These are phyloP conservation scores for Rhaphigaster nebulosa DNA, from an alignment of 2,888 invertebrate species.

Conservation along the genomic window DNA sequence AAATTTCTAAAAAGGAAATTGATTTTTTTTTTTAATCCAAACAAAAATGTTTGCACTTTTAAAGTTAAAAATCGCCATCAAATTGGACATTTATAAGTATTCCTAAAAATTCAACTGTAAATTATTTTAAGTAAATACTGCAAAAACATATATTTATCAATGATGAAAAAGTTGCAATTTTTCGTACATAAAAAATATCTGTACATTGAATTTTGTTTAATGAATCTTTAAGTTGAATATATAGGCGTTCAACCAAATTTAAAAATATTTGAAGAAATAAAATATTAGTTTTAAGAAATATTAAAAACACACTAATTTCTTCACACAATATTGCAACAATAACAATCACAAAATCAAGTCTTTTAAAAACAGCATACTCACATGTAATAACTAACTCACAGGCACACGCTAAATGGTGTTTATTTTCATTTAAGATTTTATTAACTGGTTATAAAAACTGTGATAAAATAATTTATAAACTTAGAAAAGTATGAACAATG, in stretches of 20 bases:
- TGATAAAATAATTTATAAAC: not conserved
- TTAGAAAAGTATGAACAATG: not conserved
- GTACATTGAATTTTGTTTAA: not conserved
- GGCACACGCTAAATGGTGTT: slow-evolving; percentile 28
- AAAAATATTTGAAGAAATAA: not conserved
- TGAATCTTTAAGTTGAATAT: not conserved
- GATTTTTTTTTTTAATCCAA: not conserved
- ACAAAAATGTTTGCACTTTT: not conserved
- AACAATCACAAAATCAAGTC: slow-evolving; percentile 34
- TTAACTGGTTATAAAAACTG: not conserved
- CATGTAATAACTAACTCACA: not conserved
- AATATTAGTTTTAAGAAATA: not conserved
- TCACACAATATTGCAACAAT: not conserved
- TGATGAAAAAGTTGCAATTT: not conserved
- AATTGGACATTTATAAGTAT: no score
- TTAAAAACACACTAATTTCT: not conserved
- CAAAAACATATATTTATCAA: not conserved
- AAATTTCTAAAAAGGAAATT: not conserved
- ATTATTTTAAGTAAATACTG: no score
- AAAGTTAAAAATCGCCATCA: no score
- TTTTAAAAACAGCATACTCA: slow-evolving; percentile 10
- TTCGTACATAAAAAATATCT: not conserved
- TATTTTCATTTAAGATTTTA: not conserved
- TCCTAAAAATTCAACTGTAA: no score
- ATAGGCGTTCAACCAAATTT: not conserved